phyloP scores from a whole-genome alignment of 2,113 vertebrate genomes.

The Machaerirhynchus nigripectus region DNA sequence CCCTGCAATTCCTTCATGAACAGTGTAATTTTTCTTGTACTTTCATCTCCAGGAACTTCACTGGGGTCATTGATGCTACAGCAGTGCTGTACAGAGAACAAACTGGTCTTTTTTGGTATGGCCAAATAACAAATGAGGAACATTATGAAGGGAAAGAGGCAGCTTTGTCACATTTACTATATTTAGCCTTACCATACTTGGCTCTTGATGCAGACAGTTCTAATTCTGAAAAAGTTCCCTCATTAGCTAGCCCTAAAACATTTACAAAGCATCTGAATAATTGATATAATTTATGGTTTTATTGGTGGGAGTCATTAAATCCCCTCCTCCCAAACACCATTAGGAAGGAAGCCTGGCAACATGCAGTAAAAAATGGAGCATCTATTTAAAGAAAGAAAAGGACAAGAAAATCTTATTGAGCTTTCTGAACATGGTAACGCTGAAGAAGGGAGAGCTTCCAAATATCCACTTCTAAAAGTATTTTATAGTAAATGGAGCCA shows the following conservation, averaged over 20 bases:
- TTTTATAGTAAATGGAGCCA: neutral
- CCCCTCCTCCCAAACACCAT: neutral
- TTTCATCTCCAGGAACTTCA: neutral
- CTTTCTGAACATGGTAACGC: neutral
- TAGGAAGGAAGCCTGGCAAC: neutral
- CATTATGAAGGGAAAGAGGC: neutral
- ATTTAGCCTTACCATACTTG: neutral
- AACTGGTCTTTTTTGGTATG: neutral
- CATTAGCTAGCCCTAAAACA: conserved; percentile 55
- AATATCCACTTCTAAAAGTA: neutral
- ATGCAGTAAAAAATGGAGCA: neutral
- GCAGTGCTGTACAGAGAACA: neutral
- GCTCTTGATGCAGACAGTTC: neutral
- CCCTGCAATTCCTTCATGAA: neutral
- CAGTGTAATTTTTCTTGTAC: neutral
- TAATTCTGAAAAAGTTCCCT: conserved; percentile 33
- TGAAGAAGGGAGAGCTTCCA: neutral
- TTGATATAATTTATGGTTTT: conserved; percentile 14
- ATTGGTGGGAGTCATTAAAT: conserved; percentile 35
- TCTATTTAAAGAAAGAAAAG: conserved; percentile 40
- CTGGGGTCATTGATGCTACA: neutral
- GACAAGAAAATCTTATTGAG: neutral
- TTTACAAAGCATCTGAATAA: conserved; percentile 58
- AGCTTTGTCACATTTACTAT: neutral
- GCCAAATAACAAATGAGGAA: neutral